Evolutionary conservation across 2,888 invertebrate genomes (phyloP), one percentile per base, ranked within the genome.

Genomic region (Pollenia labialis): DNA sequence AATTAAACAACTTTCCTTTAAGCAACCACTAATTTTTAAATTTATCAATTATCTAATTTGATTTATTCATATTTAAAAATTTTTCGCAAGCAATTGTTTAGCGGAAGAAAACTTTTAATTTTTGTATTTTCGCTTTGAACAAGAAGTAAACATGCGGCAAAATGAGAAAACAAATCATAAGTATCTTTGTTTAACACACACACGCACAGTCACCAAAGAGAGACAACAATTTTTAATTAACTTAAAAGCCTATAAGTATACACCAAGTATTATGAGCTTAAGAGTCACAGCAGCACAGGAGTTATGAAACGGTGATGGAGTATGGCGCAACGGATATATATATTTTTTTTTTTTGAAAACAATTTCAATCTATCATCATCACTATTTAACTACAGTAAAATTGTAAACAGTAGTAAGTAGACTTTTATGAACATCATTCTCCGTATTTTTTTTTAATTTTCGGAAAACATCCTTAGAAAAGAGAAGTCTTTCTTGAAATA

Each of bases 181-280:
- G 8, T 1, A 6, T 32, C 6, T 32, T 32, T 32, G 32, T 32
- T 6, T 6, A 6, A 48, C 11, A 14, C 18, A 44, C 14, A 54
- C 40, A 18, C 54, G 4, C 14, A 42, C 12, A 56, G 11, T 23
- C 12, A 56, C 23, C 12, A 60, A 42, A 4, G n/a, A 16, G 52
- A 32, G 42, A 42, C 14, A 69, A 71, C 11, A 75, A 23, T 62
- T 85, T 79, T 74, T 85, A 85, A 80, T 85, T 80, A 80, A 75
- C 71, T 80, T 44, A 60, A 75, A 75, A 85, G 69, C 80, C 85
- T 72, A 46, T n/a, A 77, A 83, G 76, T 71, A 83, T 83, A 62
- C 76, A 56, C 74, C 46, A 64, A 9, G 18, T 18, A 52, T 18
- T 50, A 74, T 7, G 18, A 66, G 42, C 48, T 56, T 64, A 40